phyloP scores from a whole-genome alignment of 2,797 vertebrate species.

The Sternotherus odoratus region DNA sequence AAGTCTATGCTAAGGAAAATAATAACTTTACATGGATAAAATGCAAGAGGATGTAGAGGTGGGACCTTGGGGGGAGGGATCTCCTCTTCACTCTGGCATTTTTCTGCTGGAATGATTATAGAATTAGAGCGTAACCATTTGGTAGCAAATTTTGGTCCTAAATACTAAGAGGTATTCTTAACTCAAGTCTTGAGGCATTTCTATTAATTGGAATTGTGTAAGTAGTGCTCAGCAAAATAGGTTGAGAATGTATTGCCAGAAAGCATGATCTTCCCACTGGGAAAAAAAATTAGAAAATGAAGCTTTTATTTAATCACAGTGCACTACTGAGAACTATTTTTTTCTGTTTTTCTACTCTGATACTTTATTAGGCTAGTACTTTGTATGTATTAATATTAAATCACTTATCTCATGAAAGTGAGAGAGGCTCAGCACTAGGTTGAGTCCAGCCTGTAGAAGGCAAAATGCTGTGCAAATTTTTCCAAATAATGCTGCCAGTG shows the following conservation, averaged over 20 bases:
- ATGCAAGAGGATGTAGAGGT: not conserved
- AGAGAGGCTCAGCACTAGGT: not conserved
- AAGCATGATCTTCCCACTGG: not conserved
- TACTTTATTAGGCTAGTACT: not conserved
- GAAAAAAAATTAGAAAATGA: not conserved
- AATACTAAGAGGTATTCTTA: not conserved
- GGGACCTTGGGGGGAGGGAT: not conserved
- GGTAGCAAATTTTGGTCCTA: not conserved
- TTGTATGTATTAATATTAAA: not conserved
- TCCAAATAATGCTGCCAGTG: not conserved
- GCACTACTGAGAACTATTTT: not conserved
- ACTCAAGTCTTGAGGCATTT: not conserved
- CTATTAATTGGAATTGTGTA: not conserved
- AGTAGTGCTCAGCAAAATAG: not conserved
- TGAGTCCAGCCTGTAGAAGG: not conserved
- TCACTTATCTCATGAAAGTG: not conserved
- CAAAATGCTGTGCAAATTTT: not conserved
- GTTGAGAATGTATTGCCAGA: not conserved
- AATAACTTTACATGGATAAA: not conserved
- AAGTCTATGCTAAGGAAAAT: not conserved
- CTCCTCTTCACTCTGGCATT: not conserved
- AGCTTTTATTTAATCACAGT: not conserved
- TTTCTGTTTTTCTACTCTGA: not conserved
- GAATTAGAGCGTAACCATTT: accelerated
- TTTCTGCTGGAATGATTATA: not conserved